phyloP scores from a whole-genome alignment of 2,797 vertebrate species.

The Dendrocincla fuliginosa region DNA sequence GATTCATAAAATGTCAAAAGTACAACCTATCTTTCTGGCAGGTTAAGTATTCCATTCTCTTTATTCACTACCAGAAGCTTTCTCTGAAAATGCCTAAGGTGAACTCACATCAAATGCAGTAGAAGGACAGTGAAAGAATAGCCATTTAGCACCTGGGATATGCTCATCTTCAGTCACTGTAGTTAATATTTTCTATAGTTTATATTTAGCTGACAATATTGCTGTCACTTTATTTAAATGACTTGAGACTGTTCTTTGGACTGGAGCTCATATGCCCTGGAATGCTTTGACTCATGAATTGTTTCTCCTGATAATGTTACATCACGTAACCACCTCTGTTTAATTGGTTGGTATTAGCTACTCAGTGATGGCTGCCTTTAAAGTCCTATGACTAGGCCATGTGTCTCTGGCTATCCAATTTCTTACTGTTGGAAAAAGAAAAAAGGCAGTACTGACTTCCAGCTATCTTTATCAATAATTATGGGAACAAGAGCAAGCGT shows the following conservation, averaged over 20 bases:
- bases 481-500: constrained; percentile 62
- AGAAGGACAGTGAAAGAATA: constrained; percentile 33
- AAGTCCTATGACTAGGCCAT: constrained; percentile 87
- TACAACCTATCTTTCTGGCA: background rate
- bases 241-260: constrained; percentile 89
- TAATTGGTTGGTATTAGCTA: constrained; percentile 89
- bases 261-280: constrained; percentile 90
- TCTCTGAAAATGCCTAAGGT: background rate
- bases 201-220: constrained; percentile 99
- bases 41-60: constrained; percentile 13
- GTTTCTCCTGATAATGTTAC: constrained; percentile 97
- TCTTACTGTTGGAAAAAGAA: constrained; percentile 81
- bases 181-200: constrained; percentile 79
- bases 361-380: constrained; percentile 78
- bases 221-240: constrained; percentile 88
- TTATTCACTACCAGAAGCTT: background rate
- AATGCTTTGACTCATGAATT: constrained; percentile 99
- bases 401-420: constrained; percentile 88
- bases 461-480: constrained; percentile 77
- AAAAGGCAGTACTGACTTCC: constrained; percentile 73
- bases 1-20: background rate
- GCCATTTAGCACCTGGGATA: constrained; percentile 61
- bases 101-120: background rate
- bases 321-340: constrained; percentile 90
- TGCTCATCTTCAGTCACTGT: constrained; percentile 77